These are phyloP conservation scores for Neopelma chrysocephalum DNA, from an alignment of 2,797 vertebrate species.

Conservation along the genomic window DNA sequence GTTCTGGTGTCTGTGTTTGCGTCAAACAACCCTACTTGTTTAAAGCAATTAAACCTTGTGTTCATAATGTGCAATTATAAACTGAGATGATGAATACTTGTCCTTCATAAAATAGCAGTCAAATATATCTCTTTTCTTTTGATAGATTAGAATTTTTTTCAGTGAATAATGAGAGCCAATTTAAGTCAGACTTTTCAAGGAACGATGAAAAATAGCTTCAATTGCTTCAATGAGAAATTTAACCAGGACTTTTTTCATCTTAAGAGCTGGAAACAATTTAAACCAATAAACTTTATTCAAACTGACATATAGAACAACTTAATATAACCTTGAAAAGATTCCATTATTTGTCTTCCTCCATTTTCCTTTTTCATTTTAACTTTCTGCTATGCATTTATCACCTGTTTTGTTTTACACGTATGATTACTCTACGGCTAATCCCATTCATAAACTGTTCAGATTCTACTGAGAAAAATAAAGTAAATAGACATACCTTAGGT, in stretches of 20 bases:
- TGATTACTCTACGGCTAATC: neutral
- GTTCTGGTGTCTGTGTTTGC: neutral
- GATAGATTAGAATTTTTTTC: neutral
- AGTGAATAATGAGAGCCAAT: neutral
- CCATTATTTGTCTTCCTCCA: neutral
- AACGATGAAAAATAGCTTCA: neutral
- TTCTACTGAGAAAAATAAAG: neutral
- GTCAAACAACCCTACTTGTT: neutral
- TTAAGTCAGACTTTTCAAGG: neutral
- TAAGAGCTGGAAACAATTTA: neutral
- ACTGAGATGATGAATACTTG: neutral
- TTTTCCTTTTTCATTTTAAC: neutral
- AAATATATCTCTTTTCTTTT: neutral
- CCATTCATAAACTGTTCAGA: neutral
- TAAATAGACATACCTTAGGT: neutral
- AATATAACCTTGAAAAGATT: neutral
- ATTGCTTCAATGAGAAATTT: neutral
- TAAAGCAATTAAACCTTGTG: neutral
- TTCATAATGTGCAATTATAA: neutral
- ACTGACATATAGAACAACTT: neutral
- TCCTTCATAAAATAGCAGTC: neutral
- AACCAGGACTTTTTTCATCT: neutral
- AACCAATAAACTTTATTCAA: neutral
- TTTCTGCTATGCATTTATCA: neutral
- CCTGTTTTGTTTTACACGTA: neutral